Percentiles rank a stretch among this genome's conserved stretches.
phyloP scores from a whole-genome alignment of 2,888 invertebrate genomes.

The Nephrocerus scutellatus region DNA sequence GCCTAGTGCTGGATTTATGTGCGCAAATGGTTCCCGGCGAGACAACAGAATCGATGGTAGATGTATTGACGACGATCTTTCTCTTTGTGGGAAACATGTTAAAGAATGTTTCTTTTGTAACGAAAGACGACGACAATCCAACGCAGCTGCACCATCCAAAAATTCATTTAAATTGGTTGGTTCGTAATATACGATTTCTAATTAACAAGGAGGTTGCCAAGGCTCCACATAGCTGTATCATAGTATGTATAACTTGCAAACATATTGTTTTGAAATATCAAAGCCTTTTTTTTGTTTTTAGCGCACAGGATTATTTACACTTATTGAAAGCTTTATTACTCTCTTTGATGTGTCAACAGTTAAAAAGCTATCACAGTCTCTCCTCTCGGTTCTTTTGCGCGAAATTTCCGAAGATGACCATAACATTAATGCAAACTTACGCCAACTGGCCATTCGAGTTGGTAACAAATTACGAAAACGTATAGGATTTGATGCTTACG shows the following conservation, averaged over 20 bases:
- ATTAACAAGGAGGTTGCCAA: constrained; percentile 73
- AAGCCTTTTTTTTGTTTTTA: constrained; percentile 41
- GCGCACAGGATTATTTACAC: constrained; percentile 75
- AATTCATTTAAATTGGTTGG: constrained; percentile 66
- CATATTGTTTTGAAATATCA: neutral
- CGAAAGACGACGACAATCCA: constrained; percentile 23
- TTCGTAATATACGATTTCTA: constrained; percentile 66
- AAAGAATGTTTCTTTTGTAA: constrained; percentile 48
- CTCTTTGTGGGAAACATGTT: constrained; percentile 63
- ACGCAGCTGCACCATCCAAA: no score
- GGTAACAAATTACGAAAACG: constrained; percentile 66
- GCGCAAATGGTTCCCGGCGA: constrained; percentile 63
- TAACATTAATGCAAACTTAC: constrained; percentile 53
- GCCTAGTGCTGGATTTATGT: constrained; percentile 65
- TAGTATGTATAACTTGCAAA: constrained; percentile 54
- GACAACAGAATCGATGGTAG: constrained; percentile 65
- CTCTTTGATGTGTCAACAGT: constrained; percentile 57
- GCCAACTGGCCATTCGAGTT: constrained; percentile 66
- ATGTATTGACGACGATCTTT: constrained; percentile 63
- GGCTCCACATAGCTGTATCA: constrained; percentile 57
- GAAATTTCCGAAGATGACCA: constrained; percentile 69
- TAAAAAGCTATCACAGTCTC: constrained; percentile 54
- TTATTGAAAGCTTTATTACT: constrained; percentile 68
- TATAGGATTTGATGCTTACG: constrained; percentile 69
- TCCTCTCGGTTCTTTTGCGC: constrained; percentile 70